Evolutionary conservation across 1,140 invertebrate genomes (phyloP), one percentile per base, ranked within the genome.

Genomic region (Cotesia glomerata): DNA sequence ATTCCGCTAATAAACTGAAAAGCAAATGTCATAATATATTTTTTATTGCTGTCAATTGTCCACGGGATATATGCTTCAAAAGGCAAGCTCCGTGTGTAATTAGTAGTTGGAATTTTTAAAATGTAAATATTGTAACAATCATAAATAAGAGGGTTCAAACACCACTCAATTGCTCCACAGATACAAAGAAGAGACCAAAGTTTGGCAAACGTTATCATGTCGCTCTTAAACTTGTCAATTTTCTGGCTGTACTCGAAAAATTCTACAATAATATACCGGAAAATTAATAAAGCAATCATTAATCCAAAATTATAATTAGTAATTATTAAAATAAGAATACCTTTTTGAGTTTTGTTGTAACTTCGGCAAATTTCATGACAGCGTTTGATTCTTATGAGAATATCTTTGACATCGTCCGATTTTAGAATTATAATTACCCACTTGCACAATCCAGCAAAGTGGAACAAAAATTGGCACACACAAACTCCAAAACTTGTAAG

Each of bases 151-250:
- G 79, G 74, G 75, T 77, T 78, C 7, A 59, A 26, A 63, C 78
- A 78, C 78, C 78, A 80, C 63, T 80, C 77, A 7, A 76, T 4
- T 49, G 76, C 49, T 4, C 74, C 78, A 11, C 73, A 77, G 35
- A 72, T 54, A 32, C 67, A 75, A 36, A 74, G 9, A 13, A 45
- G 56, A 3, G 61, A 26, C 75, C 77, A 80, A 9, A 45, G 7
- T 7, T 45, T 7, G 0, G 39, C 2, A 45, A 45, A 45, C 11
- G 0, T 45, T 7, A 45, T 45, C 39, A 8, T 45, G 7, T 45
- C 11, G 11, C 8, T 7, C 11, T 45, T 7, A 45, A 45, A 45
- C 7, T 45, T 45, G 0, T 9, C 11, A 9, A 45, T 11, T 45
- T 9, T 7, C 11, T 2, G 39, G 11, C 11, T 45, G 39, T 45